A percentile compares a stretch with the other conserved stretches of the same genome.
These are phyloP conservation scores for Machimus atricapillus DNA, from an alignment of 2,888 invertebrate genomes.

Conservation along the genomic window DNA sequence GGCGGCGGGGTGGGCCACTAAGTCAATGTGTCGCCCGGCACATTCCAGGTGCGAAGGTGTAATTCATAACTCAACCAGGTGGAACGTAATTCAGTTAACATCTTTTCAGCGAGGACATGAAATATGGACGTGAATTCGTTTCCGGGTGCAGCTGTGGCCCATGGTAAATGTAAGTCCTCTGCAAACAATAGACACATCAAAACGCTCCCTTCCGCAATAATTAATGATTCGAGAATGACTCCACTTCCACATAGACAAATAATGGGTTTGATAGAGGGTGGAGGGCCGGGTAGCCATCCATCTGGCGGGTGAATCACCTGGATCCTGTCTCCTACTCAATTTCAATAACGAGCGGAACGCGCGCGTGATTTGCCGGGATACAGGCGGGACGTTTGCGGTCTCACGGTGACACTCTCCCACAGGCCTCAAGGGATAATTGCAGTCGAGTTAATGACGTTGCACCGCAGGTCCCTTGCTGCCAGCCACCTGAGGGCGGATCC, in stretches of 20 bases:
- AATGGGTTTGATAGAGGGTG: background rate
- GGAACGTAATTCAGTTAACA: background rate
- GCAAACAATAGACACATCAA: slow-evolving; percentile 23
- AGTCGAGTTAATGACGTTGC: background rate
- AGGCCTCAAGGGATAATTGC: background rate
- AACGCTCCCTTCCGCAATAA: slow-evolving; percentile 15
- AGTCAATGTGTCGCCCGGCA: slow-evolving; percentile 8
- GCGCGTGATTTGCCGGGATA: background rate
- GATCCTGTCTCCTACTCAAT: background rate
- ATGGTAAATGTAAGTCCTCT: background rate
- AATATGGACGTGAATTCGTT: background rate
- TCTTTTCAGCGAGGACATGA: background rate
- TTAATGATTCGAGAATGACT: slow-evolving; percentile 10
- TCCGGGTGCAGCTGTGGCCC: slow-evolving; percentile 12
- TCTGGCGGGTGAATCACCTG: background rate
- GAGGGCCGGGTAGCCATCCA: background rate
- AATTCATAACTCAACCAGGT: background rate
- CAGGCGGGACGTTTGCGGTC: background rate
- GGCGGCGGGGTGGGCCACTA: background rate
- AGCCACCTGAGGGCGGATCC: background rate
- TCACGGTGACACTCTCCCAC: background rate
- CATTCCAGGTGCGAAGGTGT: background rate
- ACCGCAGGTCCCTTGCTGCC: background rate
- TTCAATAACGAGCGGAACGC: background rate
- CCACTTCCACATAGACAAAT: background rate